Evolutionary conservation across 2,113 vertebrate species (phyloP), one percentile per base, ranked within the genome.

Genomic region (Petroica traversi): DNA sequence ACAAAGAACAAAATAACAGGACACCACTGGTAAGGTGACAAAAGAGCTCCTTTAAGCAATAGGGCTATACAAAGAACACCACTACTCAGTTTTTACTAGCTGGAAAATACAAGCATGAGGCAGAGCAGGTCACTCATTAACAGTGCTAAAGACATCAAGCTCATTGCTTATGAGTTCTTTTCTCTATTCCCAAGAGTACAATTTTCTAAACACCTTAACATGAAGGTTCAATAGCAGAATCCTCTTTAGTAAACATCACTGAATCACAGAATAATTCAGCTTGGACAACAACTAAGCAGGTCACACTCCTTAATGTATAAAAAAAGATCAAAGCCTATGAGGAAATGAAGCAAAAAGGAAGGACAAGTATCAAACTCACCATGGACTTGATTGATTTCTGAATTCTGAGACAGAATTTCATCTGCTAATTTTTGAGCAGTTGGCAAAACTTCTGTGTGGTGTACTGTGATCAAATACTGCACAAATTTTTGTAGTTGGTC

Each of bases 401-500:
- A 99, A 98, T 99, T 99, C 97, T 99, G 99, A 28, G 99, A 99
- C 93, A 99, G 98, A 95, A 99, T 99, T 98, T 99, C 99, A 78
- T 99, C 99, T 45, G 99, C 99, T 97, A 99, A 97, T 96, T 99
- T 99, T 85, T 99, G 99, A 80, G 99, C 99, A 38, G 99, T 99
- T 96, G 99, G 99, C 98, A 99, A 98, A 97, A 99, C 99, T 98
- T 99, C 99, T 8, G 99, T 99, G 97, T 99, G 99, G 97, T 99
- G 99, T 76, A 99, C 99, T 92, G 99, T 99, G 95, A 99, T 99
- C 97, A 99, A 98, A 98, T 99, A 99, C 99, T 99, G 99, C 93
- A 99, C 99, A 93, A 99, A 99, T 97, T 99, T 99, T 97, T 99
- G 99, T 75, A 99, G 98, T 97, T 99, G 99, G 98, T 99, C 99